Conservation (phyloP, 1,140 invertebrate genomes). For the Heterodera schachtii region DNA sequence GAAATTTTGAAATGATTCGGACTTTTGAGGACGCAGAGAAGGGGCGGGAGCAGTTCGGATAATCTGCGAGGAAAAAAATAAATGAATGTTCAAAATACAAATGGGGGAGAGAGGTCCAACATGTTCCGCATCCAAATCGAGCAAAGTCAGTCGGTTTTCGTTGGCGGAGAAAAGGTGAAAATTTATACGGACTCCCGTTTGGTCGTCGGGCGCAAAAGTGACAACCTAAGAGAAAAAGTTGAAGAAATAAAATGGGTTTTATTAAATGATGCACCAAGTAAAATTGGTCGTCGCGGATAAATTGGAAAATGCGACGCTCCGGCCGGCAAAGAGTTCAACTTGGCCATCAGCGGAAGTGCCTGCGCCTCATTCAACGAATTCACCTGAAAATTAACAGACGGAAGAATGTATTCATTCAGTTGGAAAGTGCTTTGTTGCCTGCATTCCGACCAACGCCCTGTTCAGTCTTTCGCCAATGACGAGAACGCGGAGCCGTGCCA, state of each 20-base stretch:
- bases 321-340: constrained; percentile 25
- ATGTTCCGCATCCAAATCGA: constrained; percentile 28
- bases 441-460: constrained; percentile 33
- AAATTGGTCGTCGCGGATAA: constrained; percentile 38
- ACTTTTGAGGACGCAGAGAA: constrained; percentile 8
- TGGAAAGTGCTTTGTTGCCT: constrained; percentile 16
- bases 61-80: constrained; percentile 1
- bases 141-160: constrained; percentile 18
- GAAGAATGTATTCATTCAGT: constrained; percentile 8
- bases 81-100: not conserved
- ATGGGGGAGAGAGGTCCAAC: not conserved
- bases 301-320: constrained; percentile 41
- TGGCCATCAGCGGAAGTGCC: constrained; percentile 27
- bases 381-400: constrained; percentile 22
- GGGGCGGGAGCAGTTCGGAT: constrained; percentile 6
- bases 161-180: constrained; percentile 34
- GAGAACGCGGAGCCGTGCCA: constrained; percentile 35
- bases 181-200: constrained; percentile 30
- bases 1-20: not conserved
- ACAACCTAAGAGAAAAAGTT: constrained; percentile 23
- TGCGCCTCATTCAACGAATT: constrained; percentile 27
- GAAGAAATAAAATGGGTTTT: not conserved
- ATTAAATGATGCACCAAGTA: constrained; percentile 32
- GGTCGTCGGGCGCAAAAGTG: constrained; percentile 32
- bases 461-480: constrained; percentile 41